A percentile compares a stretch with the other conserved stretches of the same genome.
phyloP scores from a whole-genome alignment of 2,888 invertebrate species.

The Ichneumoninae sp. region DNA sequence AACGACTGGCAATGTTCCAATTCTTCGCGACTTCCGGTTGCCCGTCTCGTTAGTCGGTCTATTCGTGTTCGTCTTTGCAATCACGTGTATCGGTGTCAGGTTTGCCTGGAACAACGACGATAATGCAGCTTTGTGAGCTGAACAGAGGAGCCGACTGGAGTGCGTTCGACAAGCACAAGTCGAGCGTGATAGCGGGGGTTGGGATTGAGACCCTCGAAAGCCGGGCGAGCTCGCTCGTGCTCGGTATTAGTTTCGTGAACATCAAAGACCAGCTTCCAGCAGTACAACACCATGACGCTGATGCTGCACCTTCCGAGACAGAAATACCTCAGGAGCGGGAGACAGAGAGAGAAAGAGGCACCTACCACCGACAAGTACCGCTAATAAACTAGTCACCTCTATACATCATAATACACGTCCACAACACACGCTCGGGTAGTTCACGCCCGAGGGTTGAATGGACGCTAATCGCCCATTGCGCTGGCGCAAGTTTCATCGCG shows the following conservation, averaged over 20 bases:
- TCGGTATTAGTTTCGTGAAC: conserved; percentile 24
- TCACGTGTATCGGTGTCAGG: conserved; percentile 44
- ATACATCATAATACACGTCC: conserved; percentile 21
- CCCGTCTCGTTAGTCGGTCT: conserved; percentile 6
- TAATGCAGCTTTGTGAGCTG: conserved; percentile 15
- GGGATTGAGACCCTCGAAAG: conserved; percentile 38
- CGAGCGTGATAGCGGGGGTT: conserved; percentile 39
- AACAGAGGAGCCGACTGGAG: conserved; percentile 30
- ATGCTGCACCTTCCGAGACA: conserved; percentile 19
- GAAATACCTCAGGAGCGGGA: conserved; percentile 33
- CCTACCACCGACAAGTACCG: conserved; percentile 36
- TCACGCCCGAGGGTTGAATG: conserved; percentile 66
- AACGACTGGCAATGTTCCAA: conserved; percentile 1
- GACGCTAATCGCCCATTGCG: conserved; percentile 59
- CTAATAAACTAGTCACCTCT: conserved; percentile 29
- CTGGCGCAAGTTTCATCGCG: conserved; percentile 28
- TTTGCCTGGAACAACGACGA: conserved; percentile 11
- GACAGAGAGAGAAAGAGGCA: not conserved
- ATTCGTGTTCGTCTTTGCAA: conserved; percentile 2
- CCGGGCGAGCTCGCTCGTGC: conserved; percentile 37
- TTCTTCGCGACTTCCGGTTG: not conserved
- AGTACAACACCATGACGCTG: conserved; percentile 6
- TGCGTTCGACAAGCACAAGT: conserved; percentile 38
- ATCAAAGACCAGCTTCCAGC: conserved; percentile 25
- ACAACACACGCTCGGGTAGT: conserved; percentile 40